Percentiles rank a stretch among this genome's conserved stretches.
These are phyloP conservation scores for Alosa sapidissima DNA, from an alignment of 2,797 vertebrate species.

Conservation along the genomic window DNA sequence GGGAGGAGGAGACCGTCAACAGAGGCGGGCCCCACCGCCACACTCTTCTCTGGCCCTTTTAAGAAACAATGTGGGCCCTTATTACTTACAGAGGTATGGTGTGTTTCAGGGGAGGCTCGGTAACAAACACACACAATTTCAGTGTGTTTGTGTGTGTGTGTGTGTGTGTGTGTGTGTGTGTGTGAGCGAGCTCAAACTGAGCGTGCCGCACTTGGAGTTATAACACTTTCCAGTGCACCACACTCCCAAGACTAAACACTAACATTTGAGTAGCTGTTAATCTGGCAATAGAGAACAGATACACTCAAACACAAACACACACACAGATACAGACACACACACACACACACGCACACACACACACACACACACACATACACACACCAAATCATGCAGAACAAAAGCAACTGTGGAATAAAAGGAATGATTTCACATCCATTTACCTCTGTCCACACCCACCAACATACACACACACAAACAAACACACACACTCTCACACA, in stretches of 20 bases:
- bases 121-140: not conserved
- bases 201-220: not conserved
- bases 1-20: not conserved
- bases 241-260: slow-evolving; percentile 15
- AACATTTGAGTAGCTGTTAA: slow-evolving; percentile 36
- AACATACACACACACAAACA: not conserved
- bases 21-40: not conserved
- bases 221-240: slow-evolving; percentile 5
- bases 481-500: not conserved
- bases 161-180: not conserved
- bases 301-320: slow-evolving; percentile 15
- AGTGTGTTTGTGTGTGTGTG: not conserved
- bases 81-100: not conserved
- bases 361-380: not conserved
- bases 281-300: slow-evolving; percentile 31
- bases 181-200: not conserved
- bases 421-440: slow-evolving; percentile 12
- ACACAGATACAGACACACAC: not conserved
- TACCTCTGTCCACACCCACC: not conserved
- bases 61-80: not conserved
- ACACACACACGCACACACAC: slow-evolving; percentile 2
- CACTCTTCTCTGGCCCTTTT: not conserved
- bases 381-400: not conserved
- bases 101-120: not conserved
- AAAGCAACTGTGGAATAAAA: not conserved